Percentiles rank a stretch among this genome's conserved stretches.
Conservation (phyloP, 2,113 vertebrate genomes). For the Halcyon malimbica region DNA sequence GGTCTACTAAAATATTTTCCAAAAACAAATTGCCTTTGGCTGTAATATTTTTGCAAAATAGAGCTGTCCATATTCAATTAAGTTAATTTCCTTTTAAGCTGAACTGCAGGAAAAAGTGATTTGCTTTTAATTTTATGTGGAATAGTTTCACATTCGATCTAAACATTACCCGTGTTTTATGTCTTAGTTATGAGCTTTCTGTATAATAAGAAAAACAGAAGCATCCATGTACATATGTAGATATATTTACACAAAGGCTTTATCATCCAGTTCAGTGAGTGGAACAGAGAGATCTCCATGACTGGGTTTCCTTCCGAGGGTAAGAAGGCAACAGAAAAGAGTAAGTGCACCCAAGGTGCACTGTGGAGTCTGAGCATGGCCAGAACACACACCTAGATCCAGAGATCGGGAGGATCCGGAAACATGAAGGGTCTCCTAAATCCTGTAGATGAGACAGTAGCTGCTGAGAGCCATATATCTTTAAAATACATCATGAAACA, state of each 20-base stretch:
- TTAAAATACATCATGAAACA: neutral
- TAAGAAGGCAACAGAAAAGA: neutral
- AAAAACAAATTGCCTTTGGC: constrained; percentile 57
- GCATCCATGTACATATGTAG: neutral
- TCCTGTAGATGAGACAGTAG: neutral
- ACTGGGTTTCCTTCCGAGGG: neutral
- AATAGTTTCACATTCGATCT: neutral
- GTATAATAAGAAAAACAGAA: neutral
- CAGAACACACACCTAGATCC: neutral
- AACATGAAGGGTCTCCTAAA: neutral
- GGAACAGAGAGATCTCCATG: neutral
- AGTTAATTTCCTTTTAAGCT: constrained; percentile 47
- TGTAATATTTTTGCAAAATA: constrained; percentile 59
- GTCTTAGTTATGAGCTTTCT: neutral
- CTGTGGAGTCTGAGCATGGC: neutral
- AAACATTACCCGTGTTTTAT: neutral
- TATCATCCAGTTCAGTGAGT: neutral
- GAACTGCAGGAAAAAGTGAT: neutral
- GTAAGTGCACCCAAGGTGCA: neutral
- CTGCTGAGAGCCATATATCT: neutral
- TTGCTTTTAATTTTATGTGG: constrained; percentile 32
- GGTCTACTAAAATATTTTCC: constrained; percentile 46
- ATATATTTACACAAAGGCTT: neutral
- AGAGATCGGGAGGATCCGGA: neutral
- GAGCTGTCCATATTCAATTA: constrained; percentile 52